These are phyloP conservation scores for Psilanteris sp. DNA, from an alignment of 1,140 invertebrate genomes.

Conservation along the genomic window DNA sequence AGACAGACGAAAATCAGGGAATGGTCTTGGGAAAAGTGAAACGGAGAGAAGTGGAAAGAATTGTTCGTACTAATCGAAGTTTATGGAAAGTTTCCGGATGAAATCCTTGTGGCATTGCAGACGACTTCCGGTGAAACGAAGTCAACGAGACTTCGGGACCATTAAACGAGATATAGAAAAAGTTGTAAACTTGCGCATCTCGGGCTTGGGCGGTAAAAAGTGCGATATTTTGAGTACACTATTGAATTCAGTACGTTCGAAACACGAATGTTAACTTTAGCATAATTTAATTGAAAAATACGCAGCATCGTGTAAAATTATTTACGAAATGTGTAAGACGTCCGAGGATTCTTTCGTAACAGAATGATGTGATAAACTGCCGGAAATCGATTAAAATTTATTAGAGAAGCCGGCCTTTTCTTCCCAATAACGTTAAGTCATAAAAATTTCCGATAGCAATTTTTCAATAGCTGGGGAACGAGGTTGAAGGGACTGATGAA, in stretches of 20 bases:
- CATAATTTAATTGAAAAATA: no score
- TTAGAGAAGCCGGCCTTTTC: constrained; percentile 46
- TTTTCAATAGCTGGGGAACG: constrained; percentile 56
- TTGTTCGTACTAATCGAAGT: constrained; percentile 68
- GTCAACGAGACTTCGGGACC: constrained; percentile 59
- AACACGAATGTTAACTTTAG: no score
- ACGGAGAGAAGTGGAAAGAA: constrained; percentile 30
- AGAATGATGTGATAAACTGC: constrained; percentile 27
- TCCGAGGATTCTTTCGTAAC: constrained; percentile 25
- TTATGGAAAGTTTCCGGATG: constrained; percentile 60
- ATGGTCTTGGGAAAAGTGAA: not conserved
- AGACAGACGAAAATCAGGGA: constrained; percentile 11
- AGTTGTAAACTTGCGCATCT: constrained; percentile 37
- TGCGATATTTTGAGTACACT: no score
- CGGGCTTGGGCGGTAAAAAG: no score
- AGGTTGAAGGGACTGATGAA: constrained; percentile 47
- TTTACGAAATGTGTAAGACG: not conserved
- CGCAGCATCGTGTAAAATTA: not conserved
- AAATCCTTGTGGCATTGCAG: constrained; percentile 40
- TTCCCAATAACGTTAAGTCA: constrained; percentile 55
- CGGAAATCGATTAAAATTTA: constrained; percentile 60
- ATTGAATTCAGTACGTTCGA: no score
- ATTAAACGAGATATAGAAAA: constrained; percentile 59
- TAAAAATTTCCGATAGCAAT: constrained; percentile 64
- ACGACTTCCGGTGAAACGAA: constrained; percentile 56